Percentiles rank a stretch among this genome's conserved stretches.
These are phyloP conservation scores for Sericinus montela DNA, from an alignment of 2,888 invertebrate species.

Conservation along the genomic window DNA sequence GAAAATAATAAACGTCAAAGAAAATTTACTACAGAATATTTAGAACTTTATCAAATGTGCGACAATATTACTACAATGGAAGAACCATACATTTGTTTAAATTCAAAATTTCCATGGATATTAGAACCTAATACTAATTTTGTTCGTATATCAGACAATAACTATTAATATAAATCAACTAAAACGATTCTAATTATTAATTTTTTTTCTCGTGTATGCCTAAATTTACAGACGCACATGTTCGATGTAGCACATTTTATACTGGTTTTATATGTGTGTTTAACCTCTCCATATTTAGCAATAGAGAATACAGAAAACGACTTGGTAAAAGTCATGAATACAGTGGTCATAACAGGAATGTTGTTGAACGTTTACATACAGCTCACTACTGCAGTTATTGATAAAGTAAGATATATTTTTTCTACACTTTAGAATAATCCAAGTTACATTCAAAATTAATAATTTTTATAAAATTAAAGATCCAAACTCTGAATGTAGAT, in stretches of 20 bases:
- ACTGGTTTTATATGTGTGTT: slow-evolving; percentile 59
- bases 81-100: slow-evolving; percentile 57
- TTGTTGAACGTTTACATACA: slow-evolving; percentile 67
- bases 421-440: not conserved
- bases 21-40: slow-evolving; percentile 60
- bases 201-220: slow-evolving; percentile 11
- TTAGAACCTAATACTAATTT: slow-evolving; percentile 67
- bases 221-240: slow-evolving; percentile 50
- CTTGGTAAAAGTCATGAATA: slow-evolving; percentile 44
- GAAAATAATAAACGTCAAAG: slow-evolving; percentile 54
- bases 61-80: slow-evolving; percentile 63
- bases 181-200: not conserved
- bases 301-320: slow-evolving; percentile 44
- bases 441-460: too few relatives aligned
- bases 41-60: slow-evolving; percentile 59
- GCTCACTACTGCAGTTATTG: slow-evolving; percentile 65
- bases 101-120: slow-evolving; percentile 70
- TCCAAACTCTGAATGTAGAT: too few relatives aligned
- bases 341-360: slow-evolving; percentile 54
- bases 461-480: too few relatives aligned
- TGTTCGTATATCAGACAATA: slow-evolving; percentile 38
- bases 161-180: too few relatives aligned
- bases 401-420: slow-evolving; percentile 41
- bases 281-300: slow-evolving; percentile 58
- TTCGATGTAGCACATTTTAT: slow-evolving; percentile 62